Conservation (phyloP, 2,888 invertebrate genomes). For the Empis livida region DNA sequence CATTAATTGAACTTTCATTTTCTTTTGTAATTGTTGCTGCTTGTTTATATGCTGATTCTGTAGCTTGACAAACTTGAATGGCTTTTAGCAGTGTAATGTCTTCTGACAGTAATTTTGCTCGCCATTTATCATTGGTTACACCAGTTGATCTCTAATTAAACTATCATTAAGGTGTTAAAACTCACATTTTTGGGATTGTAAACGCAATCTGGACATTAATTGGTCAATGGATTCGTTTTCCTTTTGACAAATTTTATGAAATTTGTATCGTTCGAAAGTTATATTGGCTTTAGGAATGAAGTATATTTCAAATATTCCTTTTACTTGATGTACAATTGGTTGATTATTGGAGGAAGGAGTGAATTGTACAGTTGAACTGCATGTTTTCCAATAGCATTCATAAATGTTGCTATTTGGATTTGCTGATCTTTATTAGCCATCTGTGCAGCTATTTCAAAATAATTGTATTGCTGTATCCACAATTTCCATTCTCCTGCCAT, state of each 20-base stretch:
- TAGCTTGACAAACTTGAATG: conserved; percentile 2
- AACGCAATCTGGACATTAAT: conserved; percentile 7
- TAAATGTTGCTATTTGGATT: neutral
- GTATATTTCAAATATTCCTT: conserved; percentile 9
- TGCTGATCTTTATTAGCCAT: neutral
- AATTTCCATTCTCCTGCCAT: no score
- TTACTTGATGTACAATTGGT: conserved; percentile 4
- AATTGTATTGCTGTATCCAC: no score
- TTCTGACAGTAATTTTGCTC: conserved; percentile 4
- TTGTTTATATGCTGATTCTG: conserved; percentile 3
- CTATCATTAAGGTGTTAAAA: conserved; percentile 9
- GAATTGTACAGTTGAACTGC: neutral
- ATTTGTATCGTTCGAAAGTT: conserved; percentile 10
- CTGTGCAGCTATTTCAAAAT: no score
- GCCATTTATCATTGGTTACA: conserved; percentile 5
- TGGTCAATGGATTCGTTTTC: conserved; percentile 11
- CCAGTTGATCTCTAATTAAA: conserved; percentile 9
- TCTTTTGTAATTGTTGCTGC: neutral
- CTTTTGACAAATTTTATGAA: conserved; percentile 7
- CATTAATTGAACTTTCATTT: neutral
- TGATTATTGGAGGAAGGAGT: neutral
- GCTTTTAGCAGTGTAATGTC: neutral
- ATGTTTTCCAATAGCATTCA: neutral
- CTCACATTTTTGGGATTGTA: conserved; percentile 9
- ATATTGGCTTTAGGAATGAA: conserved; percentile 10